A percentile compares a stretch with the other conserved stretches of the same genome.
Conservation (phyloP, 2,113 vertebrate genomes). For the Otocyon megalotis region DNA sequence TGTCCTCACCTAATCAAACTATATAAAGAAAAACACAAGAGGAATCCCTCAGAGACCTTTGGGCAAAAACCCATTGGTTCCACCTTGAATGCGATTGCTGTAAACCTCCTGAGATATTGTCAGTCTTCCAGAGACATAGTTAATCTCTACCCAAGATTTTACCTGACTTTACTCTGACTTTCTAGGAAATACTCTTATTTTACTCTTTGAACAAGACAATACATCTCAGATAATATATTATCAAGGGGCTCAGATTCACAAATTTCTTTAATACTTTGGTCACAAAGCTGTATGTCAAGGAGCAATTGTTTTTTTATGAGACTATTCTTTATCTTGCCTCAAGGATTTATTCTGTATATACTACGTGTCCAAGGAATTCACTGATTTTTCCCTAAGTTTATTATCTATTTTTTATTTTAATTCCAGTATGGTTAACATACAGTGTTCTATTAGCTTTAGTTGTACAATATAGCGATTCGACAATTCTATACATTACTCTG, state of each 20-base stretch:
- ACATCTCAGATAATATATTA: slow-evolving; percentile 25
- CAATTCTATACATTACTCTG: background rate
- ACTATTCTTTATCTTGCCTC: background rate
- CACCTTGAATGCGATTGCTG: background rate
- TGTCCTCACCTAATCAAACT: background rate
- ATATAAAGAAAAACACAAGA: background rate
- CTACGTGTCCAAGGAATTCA: background rate
- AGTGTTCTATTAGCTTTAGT: background rate
- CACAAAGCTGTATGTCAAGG: background rate
- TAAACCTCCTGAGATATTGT: background rate
- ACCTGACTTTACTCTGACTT: background rate
- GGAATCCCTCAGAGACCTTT: background rate
- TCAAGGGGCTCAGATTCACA: background rate
- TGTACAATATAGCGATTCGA: background rate
- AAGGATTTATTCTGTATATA: background rate
- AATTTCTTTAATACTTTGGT: slow-evolving; percentile 1
- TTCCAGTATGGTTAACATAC: background rate
- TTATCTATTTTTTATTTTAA: background rate
- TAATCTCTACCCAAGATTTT: background rate
- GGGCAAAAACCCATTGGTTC: background rate
- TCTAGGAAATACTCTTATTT: background rate
- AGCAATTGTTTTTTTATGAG: background rate
- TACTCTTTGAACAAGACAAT: background rate
- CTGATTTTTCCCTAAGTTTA: background rate
- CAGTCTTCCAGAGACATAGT: background rate